phyloP scores from a whole-genome alignment of 2,113 vertebrate genomes.

The Ibidorhyncha struthersii region DNA sequence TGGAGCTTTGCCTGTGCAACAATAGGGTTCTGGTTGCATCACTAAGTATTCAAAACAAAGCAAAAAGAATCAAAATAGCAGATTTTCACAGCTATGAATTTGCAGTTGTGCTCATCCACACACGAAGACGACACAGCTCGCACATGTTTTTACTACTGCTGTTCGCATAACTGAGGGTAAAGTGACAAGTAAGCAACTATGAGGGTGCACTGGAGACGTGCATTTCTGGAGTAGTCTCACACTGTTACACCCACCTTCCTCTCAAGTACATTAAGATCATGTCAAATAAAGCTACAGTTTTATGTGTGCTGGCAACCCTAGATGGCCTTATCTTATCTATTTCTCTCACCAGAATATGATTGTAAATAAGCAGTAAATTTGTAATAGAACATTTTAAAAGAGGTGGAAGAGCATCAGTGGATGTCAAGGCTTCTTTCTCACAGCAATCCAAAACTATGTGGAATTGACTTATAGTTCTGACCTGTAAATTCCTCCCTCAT shows the following conservation, averaged over 20 bases:
- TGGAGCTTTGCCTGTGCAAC: conserved; percentile 7
- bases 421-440: neutral
- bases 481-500: neutral
- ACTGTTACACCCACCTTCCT: neutral
- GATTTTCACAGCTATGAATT: neutral
- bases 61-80: neutral
- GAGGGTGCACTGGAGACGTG: neutral
- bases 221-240: neutral
- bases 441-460: neutral
- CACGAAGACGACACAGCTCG: neutral
- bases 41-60: neutral
- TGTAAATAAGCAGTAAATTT: neutral
- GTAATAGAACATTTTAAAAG: neutral
- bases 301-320: neutral
- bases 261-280: neutral
- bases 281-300: neutral
- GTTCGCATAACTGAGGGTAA: neutral
- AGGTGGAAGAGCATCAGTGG: neutral
- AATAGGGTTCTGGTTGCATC: neutral
- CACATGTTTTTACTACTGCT: neutral
- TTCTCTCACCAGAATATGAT: neutral
- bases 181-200: neutral
- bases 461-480: neutral
- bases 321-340: neutral
- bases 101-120: neutral